phyloP scores from a whole-genome alignment of 2,113 vertebrate genomes.

The Malurus cyaneus region DNA sequence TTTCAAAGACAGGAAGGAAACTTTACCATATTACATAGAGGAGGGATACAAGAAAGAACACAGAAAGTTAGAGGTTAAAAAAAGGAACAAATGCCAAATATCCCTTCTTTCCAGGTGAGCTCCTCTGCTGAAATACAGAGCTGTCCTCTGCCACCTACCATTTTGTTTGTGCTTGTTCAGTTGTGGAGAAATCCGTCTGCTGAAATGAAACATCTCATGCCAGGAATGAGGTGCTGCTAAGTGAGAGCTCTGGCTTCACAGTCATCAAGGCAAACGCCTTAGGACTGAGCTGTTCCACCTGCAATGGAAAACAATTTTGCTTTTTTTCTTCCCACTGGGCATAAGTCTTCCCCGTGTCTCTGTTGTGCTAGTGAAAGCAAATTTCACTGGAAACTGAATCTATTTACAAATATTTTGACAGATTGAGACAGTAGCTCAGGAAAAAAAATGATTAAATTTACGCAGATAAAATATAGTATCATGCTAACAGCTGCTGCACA shows the following conservation, averaged over 20 bases:
- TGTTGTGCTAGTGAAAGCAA: conserved; percentile 44
- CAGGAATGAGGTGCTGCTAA: conserved; percentile 34
- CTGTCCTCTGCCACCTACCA: background rate
- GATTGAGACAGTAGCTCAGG: conserved; percentile 13
- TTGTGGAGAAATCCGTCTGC: background rate
- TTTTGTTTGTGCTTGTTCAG: background rate
- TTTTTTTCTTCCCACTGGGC: background rate
- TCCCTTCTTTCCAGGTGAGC: background rate
- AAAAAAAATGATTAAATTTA: conserved; percentile 31
- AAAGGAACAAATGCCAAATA: background rate
- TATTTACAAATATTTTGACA: conserved; percentile 62
- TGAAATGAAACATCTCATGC: conserved; percentile 4
- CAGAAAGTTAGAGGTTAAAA: background rate
- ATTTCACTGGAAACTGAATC: conserved; percentile 47
- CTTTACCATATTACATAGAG: background rate
- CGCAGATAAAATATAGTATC: conserved; percentile 35
- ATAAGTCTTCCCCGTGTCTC: conserved; percentile 34
- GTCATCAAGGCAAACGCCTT: background rate
- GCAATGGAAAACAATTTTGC: conserved; percentile 31
- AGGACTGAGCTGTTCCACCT: conserved; percentile 5
- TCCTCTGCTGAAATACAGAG: background rate
- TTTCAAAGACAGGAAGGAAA: background rate
- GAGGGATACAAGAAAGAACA: background rate
- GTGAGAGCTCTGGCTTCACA: conserved; percentile 6
- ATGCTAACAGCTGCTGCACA: conserved; percentile 33